Base-by-base conservation (phyloP, 2,888 invertebrate species). In the Nebria brevicollis region DNA sequence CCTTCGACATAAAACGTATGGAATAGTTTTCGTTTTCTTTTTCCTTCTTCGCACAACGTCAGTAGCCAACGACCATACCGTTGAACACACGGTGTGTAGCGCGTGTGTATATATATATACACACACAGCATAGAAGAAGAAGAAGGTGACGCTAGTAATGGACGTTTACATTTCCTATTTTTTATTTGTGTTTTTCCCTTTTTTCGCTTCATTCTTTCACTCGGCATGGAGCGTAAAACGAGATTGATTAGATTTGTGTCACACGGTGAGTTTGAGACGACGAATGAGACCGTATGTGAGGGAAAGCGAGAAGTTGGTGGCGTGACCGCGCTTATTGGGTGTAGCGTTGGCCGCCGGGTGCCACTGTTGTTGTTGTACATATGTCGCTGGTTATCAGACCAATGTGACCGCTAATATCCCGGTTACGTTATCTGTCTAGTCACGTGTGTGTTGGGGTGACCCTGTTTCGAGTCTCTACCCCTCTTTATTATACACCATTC, bases 81-180 rank as follows among this genome's bases (percentile, higher is more conserved):
- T 54, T 8, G 8, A 54, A 13, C 54, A 34, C 34, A 34, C 34
- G 34, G 34, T 34, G 34, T 34, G 5, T 34, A 34, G 20, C 20
- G 20, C 20, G 20, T 34, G 5, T 34, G 34, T 34, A 34, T 34
- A 34, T 34, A 34, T 34, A 34, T 34, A 34, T 34, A 34, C 5
- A 34, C 5, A 34, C 5, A 34, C 5, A 34, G 34, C 2, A 34
- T 20, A 34, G 54, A 54, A 54, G 4, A 54, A 54, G 54, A 54
- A 54, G 54, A 54, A 54, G 54, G 54, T 26, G 70, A 34, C 34
- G 70, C 34, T 26, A 70, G 70, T 70, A 78, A 78, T 72, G 73
- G 73, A 72, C 73, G 72, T 78, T 78, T 78, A 78, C 73, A 78
- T 73, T 73, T 78, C 78, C 73, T 72, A 78, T 78, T 78, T 73